Conservation (phyloP, 2,113 vertebrate genomes). For the Atractosteus spatula region DNA sequence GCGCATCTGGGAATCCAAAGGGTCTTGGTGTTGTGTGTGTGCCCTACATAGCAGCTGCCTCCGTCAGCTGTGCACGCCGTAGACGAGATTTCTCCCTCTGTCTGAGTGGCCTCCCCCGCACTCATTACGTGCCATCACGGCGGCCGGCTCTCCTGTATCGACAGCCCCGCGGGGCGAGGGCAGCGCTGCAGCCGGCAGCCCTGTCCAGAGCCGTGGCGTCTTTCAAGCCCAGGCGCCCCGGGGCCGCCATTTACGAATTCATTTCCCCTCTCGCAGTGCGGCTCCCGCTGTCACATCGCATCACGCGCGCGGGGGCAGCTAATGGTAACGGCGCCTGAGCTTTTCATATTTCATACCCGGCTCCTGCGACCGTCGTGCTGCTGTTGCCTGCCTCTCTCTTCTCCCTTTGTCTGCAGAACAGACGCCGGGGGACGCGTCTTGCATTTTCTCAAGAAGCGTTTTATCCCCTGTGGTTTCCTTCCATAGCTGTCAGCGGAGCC, state of each 20-base stretch:
- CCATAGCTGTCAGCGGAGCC: not conserved
- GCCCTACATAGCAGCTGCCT: too few species aligned
- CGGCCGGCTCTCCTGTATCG: conserved; percentile 22
- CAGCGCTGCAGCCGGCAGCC: not conserved
- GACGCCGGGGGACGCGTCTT: not conserved
- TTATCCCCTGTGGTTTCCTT: not conserved
- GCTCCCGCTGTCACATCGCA: conserved; percentile 70
- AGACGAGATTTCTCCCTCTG: not conserved
- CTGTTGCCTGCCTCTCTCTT: conserved; percentile 28
- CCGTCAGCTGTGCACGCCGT: too few species aligned
- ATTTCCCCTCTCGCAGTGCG: conserved; percentile 57
- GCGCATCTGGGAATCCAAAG: too few species aligned
- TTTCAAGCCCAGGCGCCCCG: conserved; percentile 46
- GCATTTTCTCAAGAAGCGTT: not conserved
- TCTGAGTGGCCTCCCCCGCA: not conserved
- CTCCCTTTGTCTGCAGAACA: not conserved
- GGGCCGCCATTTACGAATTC: conserved; percentile 68
- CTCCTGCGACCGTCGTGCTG: conserved; percentile 23
- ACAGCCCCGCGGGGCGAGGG: not conserved
- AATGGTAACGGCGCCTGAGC: conserved; percentile 53
- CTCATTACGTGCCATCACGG: conserved; percentile 14
- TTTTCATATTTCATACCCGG: conserved; percentile 58
- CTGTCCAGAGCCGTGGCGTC: not conserved
- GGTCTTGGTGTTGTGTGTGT: too few species aligned
- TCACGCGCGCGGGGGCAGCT: conserved; percentile 57